Percentiles rank a stretch among this genome's conserved stretches.
phyloP scores from a whole-genome alignment of 2,113 vertebrate species.

The Mystacornis crossleyi region DNA sequence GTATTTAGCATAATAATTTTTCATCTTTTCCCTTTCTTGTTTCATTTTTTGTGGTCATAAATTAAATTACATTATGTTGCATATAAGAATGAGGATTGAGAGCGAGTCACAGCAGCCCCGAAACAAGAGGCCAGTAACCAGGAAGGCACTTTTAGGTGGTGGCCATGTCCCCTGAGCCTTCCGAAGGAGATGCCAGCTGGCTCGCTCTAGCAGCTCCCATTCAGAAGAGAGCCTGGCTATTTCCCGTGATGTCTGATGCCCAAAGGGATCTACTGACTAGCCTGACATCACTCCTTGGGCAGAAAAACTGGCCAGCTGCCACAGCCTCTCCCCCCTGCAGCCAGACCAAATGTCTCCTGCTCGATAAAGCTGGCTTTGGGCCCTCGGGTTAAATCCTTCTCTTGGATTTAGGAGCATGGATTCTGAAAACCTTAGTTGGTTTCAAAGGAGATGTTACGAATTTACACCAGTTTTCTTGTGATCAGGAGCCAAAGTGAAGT shows the following conservation, averaged over 20 bases:
- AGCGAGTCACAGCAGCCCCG: background rate
- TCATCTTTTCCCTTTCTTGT: conserved; percentile 32
- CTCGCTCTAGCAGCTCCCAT: background rate
- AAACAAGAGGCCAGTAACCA: background rate
- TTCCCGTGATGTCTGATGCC: background rate
- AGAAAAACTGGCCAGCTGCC: conserved; percentile 5
- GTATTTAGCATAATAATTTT: conserved; percentile 49
- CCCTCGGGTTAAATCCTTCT: background rate
- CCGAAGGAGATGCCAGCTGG: background rate
- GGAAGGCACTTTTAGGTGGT: background rate
- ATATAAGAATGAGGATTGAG: background rate
- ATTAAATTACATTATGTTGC: background rate
- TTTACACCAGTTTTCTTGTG: conserved; percentile 8
- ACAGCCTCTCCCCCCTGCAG: background rate
- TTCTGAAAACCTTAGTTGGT: background rate
- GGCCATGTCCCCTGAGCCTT: background rate
- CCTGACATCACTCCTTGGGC: background rate
- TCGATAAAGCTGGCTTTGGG: background rate
- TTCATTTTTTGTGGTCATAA: conserved; percentile 11
- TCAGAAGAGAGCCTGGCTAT: background rate
- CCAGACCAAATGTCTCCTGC: conserved; percentile 39
- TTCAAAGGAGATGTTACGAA: background rate
- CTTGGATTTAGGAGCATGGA: background rate
- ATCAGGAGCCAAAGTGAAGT: conserved; percentile 7
- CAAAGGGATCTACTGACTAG: background rate